Evolutionary conservation across 2,797 vertebrate species (phyloP), one percentile per base, ranked within the genome.

Genomic region (Euthynnus affinis): DNA sequence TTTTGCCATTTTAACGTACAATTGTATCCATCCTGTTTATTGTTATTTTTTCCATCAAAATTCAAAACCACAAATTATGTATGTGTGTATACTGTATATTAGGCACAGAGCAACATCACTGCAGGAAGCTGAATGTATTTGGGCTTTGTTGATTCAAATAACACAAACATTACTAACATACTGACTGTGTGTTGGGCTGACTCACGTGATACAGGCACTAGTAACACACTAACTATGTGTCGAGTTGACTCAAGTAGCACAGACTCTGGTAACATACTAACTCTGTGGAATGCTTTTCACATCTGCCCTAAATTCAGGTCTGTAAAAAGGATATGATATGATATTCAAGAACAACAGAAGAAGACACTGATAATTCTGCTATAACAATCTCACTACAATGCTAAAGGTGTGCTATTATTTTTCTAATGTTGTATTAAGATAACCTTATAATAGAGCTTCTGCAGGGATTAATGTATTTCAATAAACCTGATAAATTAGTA

Each of bases 291-390:
- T 88, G 83, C 83, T 67, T 80, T 81, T 92, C 88, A 92, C 74
- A 61, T 89, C 83, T 92, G 87, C 84, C 86, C 85, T 87, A 88
- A 85, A 91, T 91, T 85, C 84, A 81, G 81, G 42, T 76, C 65
- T 84, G 32, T 70, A 53, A 34, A 80, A 83, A 88, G 5, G 53
- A 74, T 76, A 56, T 56, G 42, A 46, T 71, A 74, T 66, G 75
- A 86, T 78, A 83, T 17, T 78, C 64, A 84, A 70, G 49, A 90
- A 81, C 49, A 78, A 80, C 49, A 61, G 15, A 55, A 74, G 27
- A 67, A 72, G 27, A 53, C 6, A 37, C 12, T 56, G 65, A 59
- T 60, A 73, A 57, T 62, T 57, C 15, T 56, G 65, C 22, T 51
- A 8, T 42, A 53, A 44, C 6, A 74, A 71, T 60, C 25, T 15